Evolutionary conservation across 1,140 invertebrate genomes (phyloP).

Genomic region (Aphelenchoides besseyi): DNA sequence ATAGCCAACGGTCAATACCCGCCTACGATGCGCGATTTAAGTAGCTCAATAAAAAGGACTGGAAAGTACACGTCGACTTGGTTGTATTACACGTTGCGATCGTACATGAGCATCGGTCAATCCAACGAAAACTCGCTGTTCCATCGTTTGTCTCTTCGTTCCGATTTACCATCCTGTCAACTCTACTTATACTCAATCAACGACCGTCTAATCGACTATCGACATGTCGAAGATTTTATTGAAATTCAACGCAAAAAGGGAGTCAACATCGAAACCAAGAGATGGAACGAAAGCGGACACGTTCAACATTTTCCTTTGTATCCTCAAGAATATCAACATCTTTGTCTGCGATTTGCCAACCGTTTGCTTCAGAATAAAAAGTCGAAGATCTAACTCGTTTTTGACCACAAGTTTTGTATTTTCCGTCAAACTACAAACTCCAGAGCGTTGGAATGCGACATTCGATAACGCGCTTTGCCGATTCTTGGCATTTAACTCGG

Average conservation of each 20-base stretch:
- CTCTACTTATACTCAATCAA: neutral
- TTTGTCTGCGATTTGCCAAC: neutral
- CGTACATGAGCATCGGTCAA: neutral
- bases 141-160: neutral
- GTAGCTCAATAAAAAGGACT: too few species aligned
- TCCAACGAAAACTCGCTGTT: neutral
- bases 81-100: too few species aligned
- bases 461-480: too few species aligned
- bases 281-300: neutral
- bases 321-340: neutral
- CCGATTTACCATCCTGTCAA: neutral
- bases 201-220: neutral
- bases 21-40: neutral
- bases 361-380: neutral
- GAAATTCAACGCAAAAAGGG: neutral
- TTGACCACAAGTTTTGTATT: too few species aligned
- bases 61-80: too few species aligned
- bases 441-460: too few species aligned
- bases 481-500: too few species aligned
- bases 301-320: neutral
- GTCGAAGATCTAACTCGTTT: neutral
- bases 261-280: neutral
- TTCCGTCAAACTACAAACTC: too few species aligned
- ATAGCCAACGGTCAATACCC: neutral
- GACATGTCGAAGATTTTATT: constrained; percentile 3